Conservation (phyloP, 2,888 invertebrate genomes). For the Galerucella calmariensis region DNA sequence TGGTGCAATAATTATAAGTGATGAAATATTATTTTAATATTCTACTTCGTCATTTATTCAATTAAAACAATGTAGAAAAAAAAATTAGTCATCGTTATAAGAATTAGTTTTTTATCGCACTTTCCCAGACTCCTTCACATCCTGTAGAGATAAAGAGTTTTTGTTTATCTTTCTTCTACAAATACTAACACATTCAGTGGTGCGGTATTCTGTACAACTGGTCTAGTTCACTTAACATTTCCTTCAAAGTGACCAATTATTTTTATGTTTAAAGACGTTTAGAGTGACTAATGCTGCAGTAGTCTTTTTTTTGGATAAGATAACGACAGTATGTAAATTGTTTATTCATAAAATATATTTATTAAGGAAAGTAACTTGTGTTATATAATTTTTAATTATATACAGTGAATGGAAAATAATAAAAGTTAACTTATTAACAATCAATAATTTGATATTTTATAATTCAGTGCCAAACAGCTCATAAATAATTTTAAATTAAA, state of each 20-base stretch:
- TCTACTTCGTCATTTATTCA: not conserved
- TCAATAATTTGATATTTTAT: too few relatives aligned
- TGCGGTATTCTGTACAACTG: not conserved
- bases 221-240: constrained; percentile 17
- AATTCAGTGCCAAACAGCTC: too few relatives aligned
- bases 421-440: too few relatives aligned
- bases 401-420: too few relatives aligned
- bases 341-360: too few relatives aligned
- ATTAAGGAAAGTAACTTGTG: too few relatives aligned
- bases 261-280: not conserved
- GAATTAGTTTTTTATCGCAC: constrained; percentile 15
- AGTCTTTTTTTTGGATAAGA: not conserved
- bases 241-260: constrained; percentile 14
- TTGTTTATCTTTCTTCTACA: constrained; percentile 34
- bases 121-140: constrained; percentile 49
- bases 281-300: not conserved
- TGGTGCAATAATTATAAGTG: too few relatives aligned
- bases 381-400: too few relatives aligned
- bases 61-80: constrained; percentile 3
- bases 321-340: not conserved
- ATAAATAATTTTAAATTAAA: too few relatives aligned
- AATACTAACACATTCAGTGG: constrained; percentile 19
- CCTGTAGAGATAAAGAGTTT: constrained; percentile 51
- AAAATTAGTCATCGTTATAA: constrained; percentile 30
- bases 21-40: not conserved